Base-by-base conservation (phyloP, 1,140 invertebrate genomes). In the Acarapis woodi region DNA sequence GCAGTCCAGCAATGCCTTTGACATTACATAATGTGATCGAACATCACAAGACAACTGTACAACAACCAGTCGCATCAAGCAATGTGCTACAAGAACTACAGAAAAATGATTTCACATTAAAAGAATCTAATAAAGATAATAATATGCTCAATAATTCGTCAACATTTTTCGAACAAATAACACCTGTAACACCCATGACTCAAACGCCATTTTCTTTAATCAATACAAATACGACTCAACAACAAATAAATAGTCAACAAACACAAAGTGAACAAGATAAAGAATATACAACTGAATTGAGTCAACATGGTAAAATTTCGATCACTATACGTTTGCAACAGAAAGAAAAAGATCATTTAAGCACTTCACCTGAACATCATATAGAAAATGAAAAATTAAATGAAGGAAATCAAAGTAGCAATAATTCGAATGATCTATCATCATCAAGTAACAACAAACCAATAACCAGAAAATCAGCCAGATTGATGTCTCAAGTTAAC, bases 391-490 rank as follows among this genome's bases (percentile, higher is more conserved):
- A 37, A 28, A 10, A 15, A 3, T 36, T 18, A 15, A 16, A 8
- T 18, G 6, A 4, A 5, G 16, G 4, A n/a, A 21, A 33, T 18
- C 25, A 24, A 29, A 8, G 12, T 14, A 29, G 12, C 4, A 31
- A 8, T 6, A 10, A 6, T 10, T 22, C 42, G 5, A 19, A 22
- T 10, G 25, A 16, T 21, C 9, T 20, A 16, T 14, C 32, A 16
- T 28, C 38, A 29, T 35, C 21, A 35, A 25, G 33, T 4, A 21
- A 33, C 21, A 38, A 38, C 6, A 47, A 45, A 42, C 32, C 37
- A 19, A n/a, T n/a, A n/a, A 44, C 48, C 16, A 54, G 75, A 24
- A 82, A 80, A 52, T 79, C 75, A 1, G 63, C 71, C 37, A 58
- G 76, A 42, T 40, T 49, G 5, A 40, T 39, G 41, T 43, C 40